Evolutionary conservation across 2,888 invertebrate genomes (phyloP).

Genomic region (Drosophila kanekoi): DNA sequence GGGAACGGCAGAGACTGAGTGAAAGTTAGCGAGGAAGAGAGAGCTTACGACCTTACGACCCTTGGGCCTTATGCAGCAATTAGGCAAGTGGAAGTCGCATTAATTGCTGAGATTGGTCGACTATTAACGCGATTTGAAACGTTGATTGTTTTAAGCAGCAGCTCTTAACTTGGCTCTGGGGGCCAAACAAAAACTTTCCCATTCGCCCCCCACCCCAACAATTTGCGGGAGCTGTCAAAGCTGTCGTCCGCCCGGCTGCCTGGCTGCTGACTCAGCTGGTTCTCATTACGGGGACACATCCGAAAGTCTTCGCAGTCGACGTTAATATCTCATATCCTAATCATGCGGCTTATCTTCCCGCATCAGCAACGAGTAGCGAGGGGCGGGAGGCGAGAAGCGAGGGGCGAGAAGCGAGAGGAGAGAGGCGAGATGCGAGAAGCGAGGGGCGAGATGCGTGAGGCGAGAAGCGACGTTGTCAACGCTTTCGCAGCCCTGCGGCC

Average conservation of each 20-base stretch:
- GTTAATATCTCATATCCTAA: slow-evolving; percentile 35
- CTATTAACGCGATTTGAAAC: slow-evolving; percentile 51
- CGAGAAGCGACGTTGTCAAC: slow-evolving; percentile 54
- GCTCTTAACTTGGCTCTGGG: slow-evolving; percentile 14
- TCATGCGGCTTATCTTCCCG: slow-evolving; percentile 24
- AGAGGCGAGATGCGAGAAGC: slow-evolving; percentile 33
- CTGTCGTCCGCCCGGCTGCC: slow-evolving; percentile 9
- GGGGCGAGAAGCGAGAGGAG: slow-evolving; percentile 30
- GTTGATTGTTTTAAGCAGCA: slow-evolving; percentile 59
- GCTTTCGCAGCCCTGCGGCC: slow-evolving; percentile 57
- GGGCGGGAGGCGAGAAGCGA: slow-evolving; percentile 34
- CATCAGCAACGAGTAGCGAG: slow-evolving; percentile 30
- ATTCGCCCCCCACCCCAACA: neutral
- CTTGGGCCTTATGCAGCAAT: slow-evolving; percentile 62
- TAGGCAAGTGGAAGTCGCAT: slow-evolving; percentile 73
- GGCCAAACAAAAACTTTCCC: slow-evolving; percentile 2
- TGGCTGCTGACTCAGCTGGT: slow-evolving; percentile 45
- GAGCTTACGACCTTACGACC: slow-evolving; percentile 5
- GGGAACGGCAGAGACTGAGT: neutral
- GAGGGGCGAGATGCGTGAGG: slow-evolving; percentile 32
- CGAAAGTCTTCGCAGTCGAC: slow-evolving; percentile 23
- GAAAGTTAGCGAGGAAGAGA: no score
- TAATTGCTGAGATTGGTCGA: slow-evolving; percentile 67
- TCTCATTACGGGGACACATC: slow-evolving; percentile 33
- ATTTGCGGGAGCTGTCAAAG: no score